Conservation (phyloP, 2,797 vertebrate species). For the Sebastes steindachneri region DNA sequence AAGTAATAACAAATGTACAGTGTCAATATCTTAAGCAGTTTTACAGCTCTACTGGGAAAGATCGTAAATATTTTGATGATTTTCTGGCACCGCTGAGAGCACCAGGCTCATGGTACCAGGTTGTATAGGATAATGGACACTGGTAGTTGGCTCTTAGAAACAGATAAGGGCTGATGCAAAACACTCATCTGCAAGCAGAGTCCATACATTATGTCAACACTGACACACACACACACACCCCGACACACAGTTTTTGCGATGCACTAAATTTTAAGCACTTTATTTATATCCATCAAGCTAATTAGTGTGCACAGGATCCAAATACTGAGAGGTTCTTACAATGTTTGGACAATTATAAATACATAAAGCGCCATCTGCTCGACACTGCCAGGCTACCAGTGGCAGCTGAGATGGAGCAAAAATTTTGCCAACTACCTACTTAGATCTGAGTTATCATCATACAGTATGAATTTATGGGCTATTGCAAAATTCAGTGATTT, state of each 20-base stretch:
- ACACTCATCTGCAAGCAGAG: constrained; percentile 28
- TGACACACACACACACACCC: constrained; percentile 14
- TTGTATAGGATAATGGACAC: constrained; percentile 43
- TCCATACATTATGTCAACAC: constrained; percentile 36
- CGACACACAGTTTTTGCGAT: constrained; percentile 15
- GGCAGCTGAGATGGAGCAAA: constrained; percentile 71
- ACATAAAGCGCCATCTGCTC: constrained; percentile 81
- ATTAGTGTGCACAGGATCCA: constrained; percentile 72
- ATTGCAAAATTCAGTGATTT: constrained; percentile 52
- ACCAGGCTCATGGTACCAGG: constrained; percentile 8
- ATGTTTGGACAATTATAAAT: constrained; percentile 82
- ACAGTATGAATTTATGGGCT: constrained; percentile 55
- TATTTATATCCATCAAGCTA: constrained; percentile 79
- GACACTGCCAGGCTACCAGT: constrained; percentile 63
- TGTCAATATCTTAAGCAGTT: constrained; percentile 3
- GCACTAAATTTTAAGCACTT: constrained; percentile 63
- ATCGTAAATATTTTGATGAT: constrained; percentile 39
- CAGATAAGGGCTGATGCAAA: constrained; percentile 20
- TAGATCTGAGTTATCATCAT: constrained; percentile 67
- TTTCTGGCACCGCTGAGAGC: constrained; percentile 38
- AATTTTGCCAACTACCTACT: constrained; percentile 72
- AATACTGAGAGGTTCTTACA: constrained; percentile 78
- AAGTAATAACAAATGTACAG: neutral
- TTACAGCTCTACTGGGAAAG: constrained; percentile 18
- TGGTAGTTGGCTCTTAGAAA: constrained; percentile 24